phyloP scores from a whole-genome alignment of 1,140 invertebrate species.

The Drosophila serrata region DNA sequence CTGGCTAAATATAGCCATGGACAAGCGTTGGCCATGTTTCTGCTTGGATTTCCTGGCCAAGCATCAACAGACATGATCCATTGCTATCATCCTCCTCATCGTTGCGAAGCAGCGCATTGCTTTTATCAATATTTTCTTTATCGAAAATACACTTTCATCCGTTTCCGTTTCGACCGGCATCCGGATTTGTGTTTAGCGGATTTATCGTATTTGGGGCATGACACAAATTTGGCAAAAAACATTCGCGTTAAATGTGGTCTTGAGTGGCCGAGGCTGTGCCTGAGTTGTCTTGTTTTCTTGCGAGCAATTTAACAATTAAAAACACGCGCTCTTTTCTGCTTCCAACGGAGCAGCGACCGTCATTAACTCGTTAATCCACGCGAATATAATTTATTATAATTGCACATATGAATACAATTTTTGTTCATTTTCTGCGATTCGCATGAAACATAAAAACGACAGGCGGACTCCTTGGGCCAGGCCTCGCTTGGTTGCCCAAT shows the following conservation, averaged over 20 bases:
- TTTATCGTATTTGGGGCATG: slow-evolving; percentile 81
- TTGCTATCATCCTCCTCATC: slow-evolving; percentile 4
- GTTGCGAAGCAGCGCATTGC: neutral
- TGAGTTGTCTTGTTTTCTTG: slow-evolving; percentile 65
- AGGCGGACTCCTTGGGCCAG: slow-evolving; percentile 20
- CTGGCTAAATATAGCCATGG: slow-evolving; percentile 75
- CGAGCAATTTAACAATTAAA: slow-evolving; percentile 81
- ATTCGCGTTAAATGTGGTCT: slow-evolving; percentile 32
- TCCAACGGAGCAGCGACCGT: slow-evolving; percentile 58
- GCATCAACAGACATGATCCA: slow-evolving; percentile 37
- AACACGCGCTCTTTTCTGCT: slow-evolving; percentile 75
- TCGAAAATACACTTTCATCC: slow-evolving; percentile 48
- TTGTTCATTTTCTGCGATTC: slow-evolving; percentile 61
- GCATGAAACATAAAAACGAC: slow-evolving; percentile 64
- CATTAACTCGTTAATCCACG: slow-evolving; percentile 82
- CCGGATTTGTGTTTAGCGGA: slow-evolving; percentile 52
- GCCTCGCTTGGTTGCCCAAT: slow-evolving; percentile 65
- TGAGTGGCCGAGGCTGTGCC: slow-evolving; percentile 20
- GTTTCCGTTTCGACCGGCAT: slow-evolving; percentile 58
- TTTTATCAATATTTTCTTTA: slow-evolving; percentile 26
- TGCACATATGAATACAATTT: slow-evolving; percentile 65
- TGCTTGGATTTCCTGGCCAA: slow-evolving; percentile 71
- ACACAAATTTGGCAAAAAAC: slow-evolving; percentile 81
- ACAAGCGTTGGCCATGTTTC: slow-evolving; percentile 58
- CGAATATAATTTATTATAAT: slow-evolving; percentile 84